These are phyloP conservation scores for Carollia perspicillata DNA, from an alignment of 2,113 vertebrate genomes.

Conservation along the genomic window DNA sequence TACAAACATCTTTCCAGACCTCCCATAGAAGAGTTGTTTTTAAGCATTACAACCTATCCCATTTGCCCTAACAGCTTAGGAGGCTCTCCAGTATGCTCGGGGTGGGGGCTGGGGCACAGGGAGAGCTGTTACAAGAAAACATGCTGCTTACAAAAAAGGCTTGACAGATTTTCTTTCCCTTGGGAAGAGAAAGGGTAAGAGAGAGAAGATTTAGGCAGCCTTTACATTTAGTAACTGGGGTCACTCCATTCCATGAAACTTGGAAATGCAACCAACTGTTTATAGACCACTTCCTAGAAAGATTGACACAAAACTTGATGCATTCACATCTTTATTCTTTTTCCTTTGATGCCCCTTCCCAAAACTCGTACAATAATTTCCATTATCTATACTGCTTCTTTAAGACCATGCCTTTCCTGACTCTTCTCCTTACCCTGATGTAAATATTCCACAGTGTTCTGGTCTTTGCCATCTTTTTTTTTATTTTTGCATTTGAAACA, in stretches of 20 bases:
- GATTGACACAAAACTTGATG: not conserved
- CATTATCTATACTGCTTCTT: not conserved
- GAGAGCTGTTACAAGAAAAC: not conserved
- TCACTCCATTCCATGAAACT: conserved; percentile 11
- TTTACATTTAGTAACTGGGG: not conserved
- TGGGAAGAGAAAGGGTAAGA: not conserved
- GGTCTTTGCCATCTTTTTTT: not conserved
- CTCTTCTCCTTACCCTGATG: not conserved
- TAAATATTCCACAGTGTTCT: not conserved
- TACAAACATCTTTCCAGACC: not conserved
- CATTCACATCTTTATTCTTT: not conserved
- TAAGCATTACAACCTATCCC: not conserved
- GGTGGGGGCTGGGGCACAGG: too few species aligned
- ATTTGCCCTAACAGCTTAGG: not conserved
- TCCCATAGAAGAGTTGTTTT: not conserved
- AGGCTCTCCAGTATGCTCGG: not conserved
- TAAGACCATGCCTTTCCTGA: not conserved
- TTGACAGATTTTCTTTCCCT: not conserved
- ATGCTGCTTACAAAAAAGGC: not conserved
- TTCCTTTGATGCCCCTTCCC: not conserved
- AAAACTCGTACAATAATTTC: not conserved
- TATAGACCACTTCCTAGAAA: conserved; percentile 34
- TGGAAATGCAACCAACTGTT: not conserved
- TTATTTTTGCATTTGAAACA: not conserved
- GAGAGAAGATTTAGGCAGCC: not conserved